Base-by-base conservation (phyloP, 1,140 invertebrate species). In the Pogonomyrmex californicus region DNA sequence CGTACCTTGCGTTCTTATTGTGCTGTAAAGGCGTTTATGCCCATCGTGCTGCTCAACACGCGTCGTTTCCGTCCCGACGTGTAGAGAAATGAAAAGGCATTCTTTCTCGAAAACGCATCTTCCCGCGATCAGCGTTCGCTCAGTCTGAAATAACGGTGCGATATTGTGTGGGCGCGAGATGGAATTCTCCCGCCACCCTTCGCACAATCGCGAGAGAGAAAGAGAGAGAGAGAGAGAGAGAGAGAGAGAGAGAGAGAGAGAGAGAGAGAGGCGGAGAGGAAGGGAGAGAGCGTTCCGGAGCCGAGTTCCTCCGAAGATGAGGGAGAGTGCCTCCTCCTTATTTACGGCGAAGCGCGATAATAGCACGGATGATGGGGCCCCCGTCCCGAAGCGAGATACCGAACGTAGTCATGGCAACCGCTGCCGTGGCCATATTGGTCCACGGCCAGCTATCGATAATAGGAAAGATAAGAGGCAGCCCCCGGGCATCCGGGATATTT, bases 361-460 rank as follows among this genome's bases (percentile, higher is more conserved):
- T 95, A 88, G 93, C 91, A 81, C 91, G 94, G 88, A 95, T 95
- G 95, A 95, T 95, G 94, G 94, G 94, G 90, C 75, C 87, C 82
- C 85, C 90, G 90, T 91, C 71, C 60, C 82, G 73, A 62, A 89
- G 76, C 87, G 88, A 87, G 79, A 90, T 44, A 65, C 88, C 85
- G 88, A 56, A 87, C 83, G 93, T 94, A 87, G 89, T 87, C 91
- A 93, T 94, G 92, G 92, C 71, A 91, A 94, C 93, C 81, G 85
- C 68, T 81, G 54, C 78, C 88, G 91, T 89, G 87, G 92, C 94
- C 94, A 95, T 95, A 93, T 95, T 95, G 94, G 94, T 95, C 93
- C 91, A 70, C 65, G 76, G 93, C 94, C 94, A 94, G 92, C 94
- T 95, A 95, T 95, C 94, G 94, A 95, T 95, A 95, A 95, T 95